A percentile compares a stretch with the other conserved stretches of the same genome.
These are phyloP conservation scores for Lithophane semibrunnea DNA, from an alignment of 2,888 invertebrate species.

Conservation along the genomic window DNA sequence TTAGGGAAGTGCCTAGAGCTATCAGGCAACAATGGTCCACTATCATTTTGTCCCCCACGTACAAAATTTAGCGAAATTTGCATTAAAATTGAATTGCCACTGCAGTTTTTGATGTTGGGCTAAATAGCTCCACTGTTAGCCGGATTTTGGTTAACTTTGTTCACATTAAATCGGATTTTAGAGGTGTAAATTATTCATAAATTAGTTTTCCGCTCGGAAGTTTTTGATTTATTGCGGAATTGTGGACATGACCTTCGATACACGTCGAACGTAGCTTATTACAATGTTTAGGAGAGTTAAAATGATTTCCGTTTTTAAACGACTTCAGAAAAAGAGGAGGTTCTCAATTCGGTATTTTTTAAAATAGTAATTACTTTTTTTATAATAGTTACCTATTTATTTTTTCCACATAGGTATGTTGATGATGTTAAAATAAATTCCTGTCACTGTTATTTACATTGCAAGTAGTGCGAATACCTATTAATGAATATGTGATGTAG, in stretches of 20 bases:
- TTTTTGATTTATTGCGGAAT: conserved; percentile 31
- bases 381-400: no score
- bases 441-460: no score
- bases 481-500: no score
- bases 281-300: background rate
- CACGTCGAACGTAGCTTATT: no score
- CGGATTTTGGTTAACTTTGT: conserved; percentile 20
- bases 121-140: conserved; percentile 30
- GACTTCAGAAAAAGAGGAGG: no score
- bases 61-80: conserved; percentile 51
- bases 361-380: no score
- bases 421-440: no score
- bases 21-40: conserved; percentile 54
- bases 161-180: conserved; percentile 20
- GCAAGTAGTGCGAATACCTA: no score
- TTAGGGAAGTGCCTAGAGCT: conserved; percentile 59
- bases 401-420: no score
- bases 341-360: no score
- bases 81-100: conserved; percentile 55
- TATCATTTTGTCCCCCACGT: conserved; percentile 45
- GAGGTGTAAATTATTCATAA: conserved; percentile 26
- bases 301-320: background rate
- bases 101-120: conserved; percentile 47
- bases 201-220: conserved; percentile 7
- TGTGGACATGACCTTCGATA: conserved; percentile 19